Evolutionary conservation across 2,888 invertebrate genomes (phyloP).

Genomic region (Agrenia bidenticulata): DNA sequence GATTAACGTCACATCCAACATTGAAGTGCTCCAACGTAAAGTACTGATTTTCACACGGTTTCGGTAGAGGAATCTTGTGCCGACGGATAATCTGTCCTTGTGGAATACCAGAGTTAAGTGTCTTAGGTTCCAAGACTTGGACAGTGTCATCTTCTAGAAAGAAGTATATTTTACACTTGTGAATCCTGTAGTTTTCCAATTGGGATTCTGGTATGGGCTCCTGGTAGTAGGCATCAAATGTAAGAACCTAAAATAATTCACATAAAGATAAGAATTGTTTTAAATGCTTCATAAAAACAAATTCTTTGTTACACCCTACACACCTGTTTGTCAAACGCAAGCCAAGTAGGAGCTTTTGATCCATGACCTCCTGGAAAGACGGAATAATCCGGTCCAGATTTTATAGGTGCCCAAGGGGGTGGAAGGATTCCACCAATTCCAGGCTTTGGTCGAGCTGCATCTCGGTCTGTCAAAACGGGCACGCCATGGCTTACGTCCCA

Average conservation of each 20-base stretch:
- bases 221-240: slow-evolving; percentile 77
- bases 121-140: slow-evolving; percentile 78
- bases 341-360: slow-evolving; percentile 77
- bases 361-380: slow-evolving; percentile 74
- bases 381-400: slow-evolving; percentile 65
- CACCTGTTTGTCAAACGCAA: slow-evolving; percentile 84
- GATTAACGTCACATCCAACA: slow-evolving; percentile 74
- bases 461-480: slow-evolving; percentile 65
- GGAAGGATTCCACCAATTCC: slow-evolving; percentile 63
- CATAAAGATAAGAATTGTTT: background rate
- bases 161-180: slow-evolving; percentile 80
- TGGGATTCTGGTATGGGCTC: slow-evolving; percentile 76
- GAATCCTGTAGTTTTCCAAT: slow-evolving; percentile 67
- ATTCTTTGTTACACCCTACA: background rate
- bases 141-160: slow-evolving; percentile 90
- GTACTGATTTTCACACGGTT: slow-evolving; percentile 71
- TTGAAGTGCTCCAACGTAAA: slow-evolving; percentile 85
- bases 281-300: background rate
- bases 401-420: slow-evolving; percentile 58
- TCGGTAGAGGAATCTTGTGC: slow-evolving; percentile 75
- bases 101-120: slow-evolving; percentile 73
- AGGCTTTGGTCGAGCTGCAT: slow-evolving; percentile 55
- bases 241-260: slow-evolving; percentile 63
- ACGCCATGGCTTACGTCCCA: slow-evolving; percentile 64
- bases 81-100: slow-evolving; percentile 76